Evolutionary conservation across 2,888 invertebrate genomes (phyloP), one percentile per base, ranked within the genome.

Genomic region (Perizoma flavofasciatum): DNA sequence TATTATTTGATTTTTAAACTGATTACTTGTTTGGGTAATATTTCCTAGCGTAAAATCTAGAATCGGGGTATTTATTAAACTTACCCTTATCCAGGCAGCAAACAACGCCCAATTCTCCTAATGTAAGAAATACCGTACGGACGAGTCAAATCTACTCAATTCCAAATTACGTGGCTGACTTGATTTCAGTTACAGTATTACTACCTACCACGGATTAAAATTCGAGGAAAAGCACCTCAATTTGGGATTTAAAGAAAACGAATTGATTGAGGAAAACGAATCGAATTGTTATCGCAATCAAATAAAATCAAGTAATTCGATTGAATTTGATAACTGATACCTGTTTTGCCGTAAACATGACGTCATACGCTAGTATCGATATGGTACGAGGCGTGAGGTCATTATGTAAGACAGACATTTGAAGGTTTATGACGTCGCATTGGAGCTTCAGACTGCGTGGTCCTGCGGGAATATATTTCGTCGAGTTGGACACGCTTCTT

Each of bases 201-300:
- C 22, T 2, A 22, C 22, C 22, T 22, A 22, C 1, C 22, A 22
- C 22, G 22, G 22, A 22, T 2, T 22, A 22, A 22, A 9, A 35
- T 60, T 60, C 55, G 22, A 40, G 33, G 60, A 55, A 60, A 41
- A 22, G 37, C 41, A 40, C n/a, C n/a, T 9, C 11, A 9, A 40
- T 61, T 45, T 55, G 3, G 3, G 47, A 47, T 47, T 51, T 56
- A 8, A 45, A 32, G 43, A 6, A 41, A 40, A 46, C 6, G 4
- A 43, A 51, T 8, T 45, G 43, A 33, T 55, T 59, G 10, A 53
- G 61, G 61, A 61, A 56, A 61, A 61, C 49, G 49, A 46, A 37
- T 49, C 5, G 32, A 33, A 48, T 10, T 35, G 22, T 55, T 55
- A 59, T 59, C 54, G 50, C 37, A 22, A 40, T 48, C 4, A n/a